phyloP scores from a whole-genome alignment of 1,140 invertebrate species.

The Helicoverpa armigera region DNA sequence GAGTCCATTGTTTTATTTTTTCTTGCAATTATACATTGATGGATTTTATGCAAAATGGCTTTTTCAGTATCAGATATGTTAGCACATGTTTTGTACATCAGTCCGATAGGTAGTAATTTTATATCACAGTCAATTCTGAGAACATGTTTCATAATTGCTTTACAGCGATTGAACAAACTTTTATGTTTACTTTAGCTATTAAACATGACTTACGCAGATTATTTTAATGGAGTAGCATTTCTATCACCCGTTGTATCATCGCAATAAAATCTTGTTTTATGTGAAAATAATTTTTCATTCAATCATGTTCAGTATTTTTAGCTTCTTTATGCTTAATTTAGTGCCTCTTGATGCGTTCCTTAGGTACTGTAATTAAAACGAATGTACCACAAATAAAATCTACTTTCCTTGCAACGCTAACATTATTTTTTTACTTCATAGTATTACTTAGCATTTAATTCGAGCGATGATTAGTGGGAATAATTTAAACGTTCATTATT shows the following conservation, averaged over 20 bases:
- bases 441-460: conserved; percentile 36
- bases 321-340: conserved; percentile 44
- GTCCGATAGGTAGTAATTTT: background rate
- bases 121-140: background rate
- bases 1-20: conserved; percentile 64
- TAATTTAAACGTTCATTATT: conserved; percentile 46
- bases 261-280: too few species aligned
- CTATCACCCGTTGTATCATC: too few species aligned
- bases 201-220: background rate
- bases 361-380: conserved; percentile 41
- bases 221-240: too few species aligned
- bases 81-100: background rate
- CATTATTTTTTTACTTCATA: conserved; percentile 33
- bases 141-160: background rate
- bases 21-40: conserved; percentile 57
- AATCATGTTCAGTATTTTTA: conserved; percentile 2
- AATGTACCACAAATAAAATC: conserved; percentile 40
- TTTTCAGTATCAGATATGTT: background rate
- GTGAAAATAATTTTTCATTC: conserved; percentile 1
- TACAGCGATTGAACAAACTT: background rate
- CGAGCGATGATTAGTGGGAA: conserved; percentile 42
- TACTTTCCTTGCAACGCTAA: conserved; percentile 24
- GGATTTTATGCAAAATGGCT: conserved; percentile 56
- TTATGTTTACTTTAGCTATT: background rate
- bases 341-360: conserved; percentile 6